Evolutionary conservation across 2,113 vertebrate species (phyloP), one percentile per base, ranked within the genome.

Genomic region (Phalacrocorax pelagicus): DNA sequence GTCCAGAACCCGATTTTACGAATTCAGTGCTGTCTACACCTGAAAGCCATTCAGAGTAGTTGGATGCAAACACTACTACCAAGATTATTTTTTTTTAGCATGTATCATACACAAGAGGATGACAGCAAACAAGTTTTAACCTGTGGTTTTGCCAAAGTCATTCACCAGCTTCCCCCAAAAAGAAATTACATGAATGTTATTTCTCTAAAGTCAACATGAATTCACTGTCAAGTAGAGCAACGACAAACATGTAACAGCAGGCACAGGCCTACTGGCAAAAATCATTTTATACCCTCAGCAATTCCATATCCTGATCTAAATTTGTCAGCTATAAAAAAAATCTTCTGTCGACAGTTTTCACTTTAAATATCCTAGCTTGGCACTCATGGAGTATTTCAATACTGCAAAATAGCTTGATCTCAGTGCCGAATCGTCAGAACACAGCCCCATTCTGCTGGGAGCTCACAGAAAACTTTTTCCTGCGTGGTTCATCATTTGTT

Each of bases 361-460:
- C 32, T 86, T 89, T 65, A 86, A 84, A 78, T 69, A 84, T 49
- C n/a, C 34, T 54, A 86, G 11, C 29, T 19, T 86, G 42, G 55
- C 32, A 81, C 2, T 62, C 11, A 1, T 3, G 18, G 88, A 81
- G 11, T 71, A 55, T 55, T 73, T 80, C 51, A 81, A 42, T 49
- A 92, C 13, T 22, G 17, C 29, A 67, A 42, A 61, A 58, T 12
- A 49, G 12, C 29, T 81, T 38, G 13, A 66, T 86, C 1, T 8
- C 34, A 55, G 22, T 2, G 1, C 16, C 1, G 2, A 59, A 79
- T 27, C 2, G 0, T 44, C 73, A 59, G 57, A 93, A 81, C 38
- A 79, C 18, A 91, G 46, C 19, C 32, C 19, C 7, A 3, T 71
- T 74, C 59, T 62, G 24, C 22, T 61, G 18, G 61, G 55, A 93